Conservation (phyloP, 2,797 vertebrate species). For the Protonibea diacanthus region DNA sequence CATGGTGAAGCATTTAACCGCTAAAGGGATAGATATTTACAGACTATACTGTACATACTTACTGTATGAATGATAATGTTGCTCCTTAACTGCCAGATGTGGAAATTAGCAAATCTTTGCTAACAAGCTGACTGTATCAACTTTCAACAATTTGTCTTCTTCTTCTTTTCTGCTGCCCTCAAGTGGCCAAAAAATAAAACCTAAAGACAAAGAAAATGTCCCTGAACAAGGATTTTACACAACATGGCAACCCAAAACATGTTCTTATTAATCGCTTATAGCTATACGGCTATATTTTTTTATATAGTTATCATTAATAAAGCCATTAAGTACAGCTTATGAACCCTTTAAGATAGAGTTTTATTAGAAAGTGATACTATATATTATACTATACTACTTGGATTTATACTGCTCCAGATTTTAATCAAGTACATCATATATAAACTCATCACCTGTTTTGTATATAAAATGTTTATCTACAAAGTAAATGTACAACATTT, state of each 20-base stretch:
- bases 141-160: no score
- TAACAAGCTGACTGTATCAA: not conserved
- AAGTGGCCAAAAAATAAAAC: slow-evolving; percentile 1
- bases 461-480: not conserved
- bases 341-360: not conserved
- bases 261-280: not conserved
- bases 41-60: not conserved
- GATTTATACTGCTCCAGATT: not conserved
- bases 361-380: not conserved
- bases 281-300: not conserved
- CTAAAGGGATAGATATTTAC: not conserved
- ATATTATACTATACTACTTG: not conserved
- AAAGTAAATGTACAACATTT: slow-evolving; percentile 1
- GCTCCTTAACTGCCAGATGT: not conserved
- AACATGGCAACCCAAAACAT: not conserved
- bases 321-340: not conserved
- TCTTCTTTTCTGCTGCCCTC: not conserved
- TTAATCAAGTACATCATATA: not conserved
- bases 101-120: not conserved
- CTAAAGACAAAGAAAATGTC: not conserved
- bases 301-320: not conserved
- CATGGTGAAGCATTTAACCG: not conserved
- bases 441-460: not conserved
- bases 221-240: not conserved
- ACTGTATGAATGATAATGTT: not conserved